Conservation (phyloP, 1,140 invertebrate species). For the Drosophila oshimai region DNA sequence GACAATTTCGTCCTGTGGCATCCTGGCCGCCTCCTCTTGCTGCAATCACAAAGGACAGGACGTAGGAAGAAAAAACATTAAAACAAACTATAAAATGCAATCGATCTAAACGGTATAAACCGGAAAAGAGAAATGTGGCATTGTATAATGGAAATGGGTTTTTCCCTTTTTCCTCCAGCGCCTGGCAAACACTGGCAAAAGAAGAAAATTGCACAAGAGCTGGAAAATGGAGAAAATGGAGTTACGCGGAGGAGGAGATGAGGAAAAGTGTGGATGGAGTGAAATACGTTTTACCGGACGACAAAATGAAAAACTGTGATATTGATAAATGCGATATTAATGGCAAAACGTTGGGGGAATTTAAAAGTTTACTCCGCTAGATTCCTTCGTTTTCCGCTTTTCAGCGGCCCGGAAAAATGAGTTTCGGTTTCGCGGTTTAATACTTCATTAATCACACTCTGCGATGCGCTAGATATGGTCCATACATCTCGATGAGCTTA, state of each 20-base stretch:
- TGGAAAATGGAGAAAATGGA: constrained; percentile 1
- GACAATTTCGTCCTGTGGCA: constrained; percentile 48
- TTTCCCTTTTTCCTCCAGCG: constrained; percentile 44
- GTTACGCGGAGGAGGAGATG: constrained; percentile 1
- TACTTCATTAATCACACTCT: constrained; percentile 55
- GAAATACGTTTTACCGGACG: constrained; percentile 62
- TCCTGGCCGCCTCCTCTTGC: constrained; percentile 24
- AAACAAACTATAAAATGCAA: constrained; percentile 80
- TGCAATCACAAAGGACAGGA: constrained; percentile 37
- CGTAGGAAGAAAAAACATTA: constrained; percentile 58
- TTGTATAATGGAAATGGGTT: constrained; percentile 76
- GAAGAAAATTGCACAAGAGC: constrained; percentile 44
- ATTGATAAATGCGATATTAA: constrained; percentile 79
- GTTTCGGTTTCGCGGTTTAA: constrained; percentile 54
- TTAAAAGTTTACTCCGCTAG: constrained; percentile 51
- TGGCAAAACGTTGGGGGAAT: constrained; percentile 69
- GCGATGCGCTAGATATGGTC: background rate
- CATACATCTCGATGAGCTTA: background rate
- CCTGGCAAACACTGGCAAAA: constrained; percentile 20
- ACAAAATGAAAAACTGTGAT: constrained; percentile 77
- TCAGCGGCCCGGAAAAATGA: constrained; percentile 51
- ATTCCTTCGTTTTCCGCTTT: background rate
- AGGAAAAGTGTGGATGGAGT: constrained; percentile 43
- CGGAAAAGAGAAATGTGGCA: constrained; percentile 73
- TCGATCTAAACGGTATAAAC: constrained; percentile 77